Evolutionary conservation across 2,888 invertebrate genomes (phyloP), one percentile per base, ranked within the genome.

Genomic region (Stenolophus ochropezus): DNA sequence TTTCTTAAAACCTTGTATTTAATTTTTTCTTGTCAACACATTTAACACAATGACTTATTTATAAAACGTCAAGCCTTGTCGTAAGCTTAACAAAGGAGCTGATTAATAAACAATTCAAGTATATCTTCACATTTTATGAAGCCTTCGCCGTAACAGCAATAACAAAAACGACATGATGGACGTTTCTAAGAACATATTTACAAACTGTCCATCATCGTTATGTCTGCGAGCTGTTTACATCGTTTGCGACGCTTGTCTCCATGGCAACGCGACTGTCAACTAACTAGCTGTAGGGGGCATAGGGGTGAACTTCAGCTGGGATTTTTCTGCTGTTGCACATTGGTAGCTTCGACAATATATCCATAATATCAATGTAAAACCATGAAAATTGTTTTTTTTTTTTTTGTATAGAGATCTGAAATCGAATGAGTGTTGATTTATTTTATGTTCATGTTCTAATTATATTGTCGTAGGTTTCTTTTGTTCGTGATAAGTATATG

Each of bases 251-350:
- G 61, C 4, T 25, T 69, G 65, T 69, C 18, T 27, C 33, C 33
- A 69, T 69, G 33, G 65, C 18, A 69, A 69, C 65, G 65, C 18
- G 65, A 69, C 65, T 69, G 65, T 69, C 23, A 61, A 61, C 61
- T 61, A 21, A 21, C 33, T 8, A 61, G 53, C 58, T n/a, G n/a
- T n/a, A n/a, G n/a, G n/a, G n/a, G n/a, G n/a, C n/a, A n/a, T n/a
- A 58, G 58, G 58, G 25, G 58, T 58, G 58, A 53, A 53, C 49
- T 49, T n/a, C n/a, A 49, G 8, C 11, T 11, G 56, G 21, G 20
- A 18, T 56, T 56, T 56, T 56, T 20, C 20, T 56, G 4, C 20
- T 27, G 25, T 61, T 25, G 25, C 25, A n/a, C n/a, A 4, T 61
- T 61, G 23, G 61, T 21, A 20, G 21, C 21, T 20, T 1, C 21